Percentiles rank a stretch among this genome's conserved stretches.
These are phyloP conservation scores for Sturnus vulgaris DNA, from an alignment of 2,113 vertebrate species.

Conservation along the genomic window DNA sequence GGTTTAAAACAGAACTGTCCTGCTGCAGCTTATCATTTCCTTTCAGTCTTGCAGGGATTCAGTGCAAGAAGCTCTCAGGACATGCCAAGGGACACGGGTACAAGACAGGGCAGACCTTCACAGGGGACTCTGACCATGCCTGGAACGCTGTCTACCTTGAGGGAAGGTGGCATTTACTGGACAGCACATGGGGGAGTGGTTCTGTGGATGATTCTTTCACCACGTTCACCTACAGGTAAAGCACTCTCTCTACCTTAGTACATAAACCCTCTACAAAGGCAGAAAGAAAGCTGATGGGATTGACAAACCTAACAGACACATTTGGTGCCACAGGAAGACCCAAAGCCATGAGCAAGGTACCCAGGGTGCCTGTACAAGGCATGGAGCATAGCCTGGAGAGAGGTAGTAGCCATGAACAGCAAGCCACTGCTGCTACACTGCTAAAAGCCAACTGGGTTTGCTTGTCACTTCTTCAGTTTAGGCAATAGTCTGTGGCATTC, in stretches of 20 bases:
- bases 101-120: slow-evolving; percentile 72
- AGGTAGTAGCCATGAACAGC: neutral
- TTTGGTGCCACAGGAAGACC: neutral
- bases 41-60: slow-evolving; percentile 75
- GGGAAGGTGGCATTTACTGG: slow-evolving; percentile 81
- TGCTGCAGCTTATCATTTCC: neutral
- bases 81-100: slow-evolving; percentile 77
- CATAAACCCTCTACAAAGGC: neutral
- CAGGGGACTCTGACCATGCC: slow-evolving; percentile 69
- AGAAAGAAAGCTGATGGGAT: neutral
- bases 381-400: neutral
- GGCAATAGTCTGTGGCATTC: accelerated
- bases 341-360: neutral
- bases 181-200: slow-evolving; percentile 84
- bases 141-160: slow-evolving; percentile 81
- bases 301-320: neutral
- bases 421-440: neutral
- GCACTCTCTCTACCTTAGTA: neutral
- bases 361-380: neutral
- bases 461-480: neutral
- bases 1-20: neutral
- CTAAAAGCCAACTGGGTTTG: neutral
- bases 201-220: slow-evolving; percentile 62
- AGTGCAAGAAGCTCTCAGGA: slow-evolving; percentile 76
- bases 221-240: slow-evolving; percentile 78